Evolutionary conservation across 2,113 vertebrate genomes (phyloP), one percentile per base, ranked within the genome.

Genomic region (Burhinus bistriatus): DNA sequence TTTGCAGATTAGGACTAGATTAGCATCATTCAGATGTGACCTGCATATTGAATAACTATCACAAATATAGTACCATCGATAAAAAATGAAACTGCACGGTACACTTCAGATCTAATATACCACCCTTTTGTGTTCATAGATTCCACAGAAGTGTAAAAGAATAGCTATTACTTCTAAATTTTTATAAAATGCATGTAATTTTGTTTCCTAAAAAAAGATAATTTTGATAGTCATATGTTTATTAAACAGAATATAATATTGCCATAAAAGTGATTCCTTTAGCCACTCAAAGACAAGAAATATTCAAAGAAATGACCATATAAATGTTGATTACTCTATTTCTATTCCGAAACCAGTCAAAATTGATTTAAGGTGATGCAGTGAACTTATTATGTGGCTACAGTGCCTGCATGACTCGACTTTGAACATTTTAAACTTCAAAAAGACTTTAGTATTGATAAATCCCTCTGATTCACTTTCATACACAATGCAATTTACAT

Each of bases 1-100:
- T 95, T 90, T 92, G 76, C 86, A 87, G 89, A 69, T 89, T 87
- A 95, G 69, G 88, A 75, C 72, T 45, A 92, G 92, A 92, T 97
- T 87, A 94, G 58, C 59, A 72, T 83, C 54, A 36, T 92, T 92
- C n/a, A 77, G 42, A 86, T 90, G 79, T 89, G 88, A 89, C 47
- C 68, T 89, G 92, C 64, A 81, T 94, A 27, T 86, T 80, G 90
- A 97, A 45, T 83, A 62, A 32, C 68, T 64, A 58, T 86, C 51
- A 57, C n/a, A 88, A 92, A 29, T 81, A 66, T 65, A 78, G 55
- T 71, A 23, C 42, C 92, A 55, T 27, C 89, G 85, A 62, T 90
- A 90, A 79, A 80, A 95, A 91, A 89, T 62, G 49, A 93, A 92
- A 86, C 68, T 93, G 68, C 27, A 79, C 1, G 9, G 79, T 83